phyloP scores from a whole-genome alignment of 2,888 invertebrate genomes.

The Leptopterna dolabrata region DNA sequence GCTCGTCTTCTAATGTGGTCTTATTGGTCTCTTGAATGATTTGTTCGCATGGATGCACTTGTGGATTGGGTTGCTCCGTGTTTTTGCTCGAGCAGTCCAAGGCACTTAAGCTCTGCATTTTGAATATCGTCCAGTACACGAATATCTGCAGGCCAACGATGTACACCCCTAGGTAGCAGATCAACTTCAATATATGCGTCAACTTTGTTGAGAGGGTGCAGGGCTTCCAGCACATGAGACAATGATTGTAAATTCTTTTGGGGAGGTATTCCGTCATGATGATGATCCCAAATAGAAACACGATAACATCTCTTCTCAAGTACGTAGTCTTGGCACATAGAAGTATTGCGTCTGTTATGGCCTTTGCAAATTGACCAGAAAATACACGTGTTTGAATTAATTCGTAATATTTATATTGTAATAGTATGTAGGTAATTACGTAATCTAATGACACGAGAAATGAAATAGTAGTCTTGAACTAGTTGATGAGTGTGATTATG shows the following conservation, averaged over 20 bases:
- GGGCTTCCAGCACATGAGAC: not conserved
- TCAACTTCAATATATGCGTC: not conserved
- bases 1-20: not conserved
- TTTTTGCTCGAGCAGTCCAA: not conserved
- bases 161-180: not conserved
- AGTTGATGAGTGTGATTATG: too few relatives aligned
- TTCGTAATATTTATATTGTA: too few relatives aligned
- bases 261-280: not conserved
- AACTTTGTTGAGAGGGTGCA: not conserved
- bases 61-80: not conserved
- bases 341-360: not conserved
- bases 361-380: not conserved
- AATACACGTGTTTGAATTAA: too few relatives aligned
- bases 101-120: not conserved
- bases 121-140: slow-evolving; percentile 4
- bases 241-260: not conserved
- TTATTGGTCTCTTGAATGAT: not conserved
- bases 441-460: too few relatives aligned
- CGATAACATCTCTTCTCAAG: not conserved
- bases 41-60: not conserved
- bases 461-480: too few relatives aligned
- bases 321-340: not conserved
- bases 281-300: not conserved
- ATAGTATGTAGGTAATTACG: too few relatives aligned
- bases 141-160: not conserved